Conservation (phyloP, 1,140 invertebrate genomes). For the Oscheius sp. region DNA sequence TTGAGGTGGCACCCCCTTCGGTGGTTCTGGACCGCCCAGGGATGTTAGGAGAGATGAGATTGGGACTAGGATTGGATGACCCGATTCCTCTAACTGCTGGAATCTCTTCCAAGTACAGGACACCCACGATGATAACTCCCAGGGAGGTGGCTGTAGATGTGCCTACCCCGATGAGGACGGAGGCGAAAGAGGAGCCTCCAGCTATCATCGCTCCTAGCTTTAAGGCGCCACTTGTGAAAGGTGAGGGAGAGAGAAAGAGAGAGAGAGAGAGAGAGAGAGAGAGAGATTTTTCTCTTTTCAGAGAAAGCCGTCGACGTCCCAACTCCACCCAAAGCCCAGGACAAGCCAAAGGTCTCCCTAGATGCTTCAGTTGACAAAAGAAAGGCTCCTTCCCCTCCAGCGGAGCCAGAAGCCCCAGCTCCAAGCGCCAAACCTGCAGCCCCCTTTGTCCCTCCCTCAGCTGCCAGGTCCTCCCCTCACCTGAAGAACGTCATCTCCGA, state of each 20-base stretch:
- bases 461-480: background rate
- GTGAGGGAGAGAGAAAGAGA: too few relatives aligned
- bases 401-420: background rate
- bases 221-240: too few relatives aligned
- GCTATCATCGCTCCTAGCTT: too few relatives aligned
- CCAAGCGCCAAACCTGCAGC: background rate
- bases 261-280: too few relatives aligned
- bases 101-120: background rate
- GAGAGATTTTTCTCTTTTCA: background rate
- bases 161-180: background rate
- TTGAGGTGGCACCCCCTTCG: background rate
- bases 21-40: background rate
- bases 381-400: background rate
- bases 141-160: conserved; percentile 2
- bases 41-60: conserved; percentile 5
- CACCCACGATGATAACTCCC: background rate
- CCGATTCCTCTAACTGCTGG: background rate
- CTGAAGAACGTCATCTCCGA: background rate
- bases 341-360: background rate
- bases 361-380: background rate
- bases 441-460: background rate
- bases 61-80: background rate
- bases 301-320: background rate
- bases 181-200: too few relatives aligned
- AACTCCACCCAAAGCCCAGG: background rate